phyloP scores from a whole-genome alignment of 1,140 invertebrate species.

The Pogonomyrmex barbatus region DNA sequence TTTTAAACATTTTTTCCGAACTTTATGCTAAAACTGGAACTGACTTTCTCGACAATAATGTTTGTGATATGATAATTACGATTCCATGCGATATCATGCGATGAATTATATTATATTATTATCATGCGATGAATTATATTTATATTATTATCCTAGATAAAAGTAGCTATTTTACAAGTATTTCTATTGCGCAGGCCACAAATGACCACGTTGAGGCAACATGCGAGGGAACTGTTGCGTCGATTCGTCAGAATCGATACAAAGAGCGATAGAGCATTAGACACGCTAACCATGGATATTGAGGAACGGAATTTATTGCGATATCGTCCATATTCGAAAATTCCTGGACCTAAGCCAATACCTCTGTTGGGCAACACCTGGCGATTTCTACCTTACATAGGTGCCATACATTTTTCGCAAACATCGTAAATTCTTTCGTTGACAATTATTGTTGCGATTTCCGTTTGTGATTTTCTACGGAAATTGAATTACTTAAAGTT shows the following conservation, averaged over 20 bases:
- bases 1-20: not conserved
- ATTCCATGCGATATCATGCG: not conserved
- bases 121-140: not conserved
- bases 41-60: not conserved
- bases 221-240: constrained; percentile 3
- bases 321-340: constrained; percentile 88
- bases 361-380: constrained; percentile 93
- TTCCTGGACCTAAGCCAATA: constrained; percentile 92
- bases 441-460: not conserved
- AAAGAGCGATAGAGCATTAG: constrained; percentile 48
- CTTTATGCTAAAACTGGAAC: not conserved
- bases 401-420: constrained; percentile 79
- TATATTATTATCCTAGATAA: not conserved
- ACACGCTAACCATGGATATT: constrained; percentile 58
- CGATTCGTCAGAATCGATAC: not conserved
- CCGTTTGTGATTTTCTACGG: not conserved
- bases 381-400: constrained; percentile 90
- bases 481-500: not conserved
- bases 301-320: constrained; percentile 39
- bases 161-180: not conserved
- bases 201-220: constrained; percentile 16
- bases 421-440: not conserved
- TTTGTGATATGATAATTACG: not conserved
- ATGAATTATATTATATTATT: too few relatives aligned
- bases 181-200: constrained; percentile 9